Percentiles rank a stretch among this genome's conserved stretches.
These are phyloP conservation scores for Dermolepida albohirtum DNA, from an alignment of 2,888 invertebrate genomes.

Conservation along the genomic window DNA sequence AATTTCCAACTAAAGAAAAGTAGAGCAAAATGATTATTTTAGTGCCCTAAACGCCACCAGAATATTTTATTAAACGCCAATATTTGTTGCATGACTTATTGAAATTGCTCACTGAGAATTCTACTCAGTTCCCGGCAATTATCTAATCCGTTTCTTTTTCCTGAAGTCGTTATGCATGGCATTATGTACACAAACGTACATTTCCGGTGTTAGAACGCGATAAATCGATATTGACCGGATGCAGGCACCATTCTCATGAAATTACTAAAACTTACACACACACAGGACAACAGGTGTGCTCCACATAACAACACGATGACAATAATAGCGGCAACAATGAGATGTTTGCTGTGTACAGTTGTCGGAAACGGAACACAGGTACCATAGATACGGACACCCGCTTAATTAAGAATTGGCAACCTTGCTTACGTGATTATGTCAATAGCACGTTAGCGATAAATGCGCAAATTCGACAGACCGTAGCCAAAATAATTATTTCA, in stretches of 20 bases:
- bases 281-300: constrained; percentile 37
- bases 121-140: too few species aligned
- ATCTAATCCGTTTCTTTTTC: too few species aligned
- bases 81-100: too few species aligned
- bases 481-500: constrained; percentile 30
- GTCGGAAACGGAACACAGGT: background rate
- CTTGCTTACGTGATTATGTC: background rate
- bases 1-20: too few species aligned
- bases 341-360: background rate
- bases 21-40: too few species aligned
- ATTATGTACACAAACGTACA: background rate
- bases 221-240: constrained; percentile 39
- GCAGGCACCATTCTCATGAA: constrained; percentile 40
- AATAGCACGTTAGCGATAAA: constrained; percentile 7
- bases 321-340: constrained; percentile 2
- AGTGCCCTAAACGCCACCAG: too few species aligned
- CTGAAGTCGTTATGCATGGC: too few species aligned
- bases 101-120: too few species aligned
- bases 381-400: background rate
- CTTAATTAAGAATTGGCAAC: background rate
- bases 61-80: too few species aligned
- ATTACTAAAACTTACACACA: constrained; percentile 31
- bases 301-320: background rate
- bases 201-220: constrained; percentile 34
- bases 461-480: constrained; percentile 22